These are phyloP conservation scores for Trematomus bernacchii DNA, from an alignment of 2,797 vertebrate genomes.

Conservation along the genomic window DNA sequence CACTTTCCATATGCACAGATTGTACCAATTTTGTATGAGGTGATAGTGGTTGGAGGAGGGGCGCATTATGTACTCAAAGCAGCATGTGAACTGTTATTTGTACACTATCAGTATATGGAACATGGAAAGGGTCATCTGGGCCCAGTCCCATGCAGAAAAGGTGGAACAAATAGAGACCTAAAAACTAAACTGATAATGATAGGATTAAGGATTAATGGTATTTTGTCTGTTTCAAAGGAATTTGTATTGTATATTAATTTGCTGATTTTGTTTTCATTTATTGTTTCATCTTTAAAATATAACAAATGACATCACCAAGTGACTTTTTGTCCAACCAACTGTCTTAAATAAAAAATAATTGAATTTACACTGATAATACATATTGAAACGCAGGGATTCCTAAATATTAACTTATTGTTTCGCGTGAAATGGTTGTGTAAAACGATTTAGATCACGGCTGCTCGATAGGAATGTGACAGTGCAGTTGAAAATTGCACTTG, in stretches of 20 bases:
- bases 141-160: conserved; percentile 6
- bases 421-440: not conserved
- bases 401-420: not conserved
- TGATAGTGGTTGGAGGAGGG: not conserved
- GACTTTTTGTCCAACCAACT: not conserved
- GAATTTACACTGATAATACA: not conserved
- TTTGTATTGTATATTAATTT: not conserved
- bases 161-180: not conserved
- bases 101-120: not conserved
- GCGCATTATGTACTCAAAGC: not conserved
- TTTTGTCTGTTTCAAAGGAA: not conserved
- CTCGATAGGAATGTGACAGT: too few relatives aligned
- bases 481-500: too few relatives aligned
- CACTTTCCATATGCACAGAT: not conserved
- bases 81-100: not conserved
- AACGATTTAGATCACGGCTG: too few relatives aligned
- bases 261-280: too few relatives aligned
- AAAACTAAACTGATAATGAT: not conserved
- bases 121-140: not conserved
- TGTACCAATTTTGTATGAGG: not conserved
- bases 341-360: not conserved
- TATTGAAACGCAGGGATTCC: not conserved
- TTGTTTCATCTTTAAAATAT: not conserved
- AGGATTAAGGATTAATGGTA: not conserved
- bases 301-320: not conserved